Evolutionary conservation across 2,888 invertebrate genomes (phyloP).

Genomic region (Boloria selene): DNA sequence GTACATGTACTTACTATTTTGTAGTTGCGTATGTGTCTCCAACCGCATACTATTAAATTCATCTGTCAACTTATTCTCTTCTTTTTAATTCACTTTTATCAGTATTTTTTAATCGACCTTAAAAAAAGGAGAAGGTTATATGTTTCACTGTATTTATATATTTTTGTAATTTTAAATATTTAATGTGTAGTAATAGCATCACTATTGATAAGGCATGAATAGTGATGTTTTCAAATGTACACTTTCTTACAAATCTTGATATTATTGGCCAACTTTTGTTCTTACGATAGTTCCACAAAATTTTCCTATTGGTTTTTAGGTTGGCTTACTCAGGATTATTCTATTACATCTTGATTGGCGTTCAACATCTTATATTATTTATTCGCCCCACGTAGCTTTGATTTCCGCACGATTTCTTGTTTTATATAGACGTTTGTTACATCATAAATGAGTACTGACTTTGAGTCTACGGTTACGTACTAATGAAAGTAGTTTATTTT

Average conservation of each 20-base stretch:
- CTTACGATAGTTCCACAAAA: neutral
- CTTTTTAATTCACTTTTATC: no score
- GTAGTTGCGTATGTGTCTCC: no score
- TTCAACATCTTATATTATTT: slow-evolving; percentile 12
- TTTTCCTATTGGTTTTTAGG: slow-evolving; percentile 15
- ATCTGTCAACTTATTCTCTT: no score
- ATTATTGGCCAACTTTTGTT: slow-evolving; percentile 7
- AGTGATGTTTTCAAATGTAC: slow-evolving; percentile 5
- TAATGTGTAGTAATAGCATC: no score
- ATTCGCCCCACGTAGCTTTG: slow-evolving; percentile 19
- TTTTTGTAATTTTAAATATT: no score
- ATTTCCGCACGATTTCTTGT: slow-evolving; percentile 18
- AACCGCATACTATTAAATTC: no score
- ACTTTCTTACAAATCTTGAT: slow-evolving; percentile 5
- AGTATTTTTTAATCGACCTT: no score
- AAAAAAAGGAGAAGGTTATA: no score
- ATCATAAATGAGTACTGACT: neutral
- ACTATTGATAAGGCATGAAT: neutral
- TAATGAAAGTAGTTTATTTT: neutral
- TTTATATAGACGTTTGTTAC: neutral
- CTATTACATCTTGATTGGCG: slow-evolving; percentile 26
- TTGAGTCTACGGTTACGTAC: neutral
- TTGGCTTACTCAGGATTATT: slow-evolving; percentile 25
- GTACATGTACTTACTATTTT: no score
- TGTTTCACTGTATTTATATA: no score